Evolutionary conservation across 2,113 vertebrate genomes (phyloP), one percentile per base, ranked within the genome.

Genomic region (Poeciliopsis retropinna): DNA sequence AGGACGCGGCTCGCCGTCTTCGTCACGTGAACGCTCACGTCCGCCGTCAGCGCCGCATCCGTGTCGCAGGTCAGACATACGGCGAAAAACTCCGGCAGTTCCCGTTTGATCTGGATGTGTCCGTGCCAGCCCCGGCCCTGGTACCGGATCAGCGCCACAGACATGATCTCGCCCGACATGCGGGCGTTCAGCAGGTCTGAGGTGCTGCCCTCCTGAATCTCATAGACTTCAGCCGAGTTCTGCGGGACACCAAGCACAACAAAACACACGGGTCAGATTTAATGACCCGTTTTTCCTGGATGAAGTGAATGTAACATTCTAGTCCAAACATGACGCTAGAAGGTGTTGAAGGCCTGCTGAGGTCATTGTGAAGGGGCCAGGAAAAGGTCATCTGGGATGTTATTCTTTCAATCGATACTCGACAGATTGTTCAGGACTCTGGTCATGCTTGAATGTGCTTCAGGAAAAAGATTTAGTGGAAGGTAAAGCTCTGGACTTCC

Each of bases 61-160:
- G 90, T 89, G 39, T 98, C 93, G 0, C 93, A 95, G 0, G 88
- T 79, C 60, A 98, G 97, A 73, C 93, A 92, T 27, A 98, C 85
- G 0, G 93, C 61, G 6, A 96, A 95, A 73, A 99, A 97, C 76
- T 99, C 97, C 0, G 95, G 79, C 82, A 97, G 91, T 0, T 90
- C 89, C 3, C 79, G 87, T 10, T 44, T 31, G 8, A 99, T 88
- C 12, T 90, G 94, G 28, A 98, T 13, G 83, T 95, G 97, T 5
- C 97, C 95, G 0, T 85, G 92, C 98, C 98, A 99, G 91, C 97
- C 92, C 61, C 91, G 96, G 27, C 98, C 97, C 91, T 98, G 97
- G 28, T 99, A 99, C 75, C 93, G 95, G 28, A 96, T 66, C 80
- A 99, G 87, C 2, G 91, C 95, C 67, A 99, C 68, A 0, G 98